Evolutionary conservation across 2,888 invertebrate genomes (phyloP).

Genomic region (Phengaris arion): DNA sequence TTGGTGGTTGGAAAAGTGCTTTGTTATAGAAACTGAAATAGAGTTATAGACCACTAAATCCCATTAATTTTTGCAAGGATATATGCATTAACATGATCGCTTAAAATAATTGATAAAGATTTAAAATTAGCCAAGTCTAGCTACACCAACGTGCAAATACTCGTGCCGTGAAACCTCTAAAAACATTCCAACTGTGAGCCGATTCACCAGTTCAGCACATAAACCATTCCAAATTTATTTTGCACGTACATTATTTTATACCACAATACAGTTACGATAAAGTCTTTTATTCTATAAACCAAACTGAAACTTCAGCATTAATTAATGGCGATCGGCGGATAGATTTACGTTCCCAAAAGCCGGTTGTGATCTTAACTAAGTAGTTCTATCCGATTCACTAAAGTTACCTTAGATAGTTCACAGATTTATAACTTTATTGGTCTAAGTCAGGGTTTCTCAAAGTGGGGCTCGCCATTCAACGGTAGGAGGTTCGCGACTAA

Average conservation of each 20-base stretch:
- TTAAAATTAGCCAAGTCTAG: not conserved
- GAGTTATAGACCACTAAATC: not conserved
- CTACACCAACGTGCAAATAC: not conserved
- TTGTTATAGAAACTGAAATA: not conserved
- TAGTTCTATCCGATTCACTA: constrained; percentile 33
- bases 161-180: not conserved
- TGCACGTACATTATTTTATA: not conserved
- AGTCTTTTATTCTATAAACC: not conserved
- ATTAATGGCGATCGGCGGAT: constrained; percentile 33
- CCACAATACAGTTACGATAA: constrained; percentile 9
- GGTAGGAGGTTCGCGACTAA: too few relatives aligned
- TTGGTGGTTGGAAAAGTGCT: not conserved
- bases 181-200: not conserved
- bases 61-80: not conserved
- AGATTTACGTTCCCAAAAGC: constrained; percentile 34
- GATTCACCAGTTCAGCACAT: not conserved
- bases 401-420: constrained; percentile 30
- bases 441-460: not conserved
- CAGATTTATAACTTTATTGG: constrained; percentile 19
- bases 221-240: not conserved
- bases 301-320: constrained; percentile 31
- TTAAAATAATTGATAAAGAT: too few relatives aligned
- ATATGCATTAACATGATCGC: too few relatives aligned
- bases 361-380: constrained; percentile 35
- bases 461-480: too few relatives aligned